A percentile compares a stretch with the other conserved stretches of the same genome.
These are phyloP conservation scores for Stictocephala bisonia DNA, from an alignment of 2,888 invertebrate genomes.

Conservation along the genomic window DNA sequence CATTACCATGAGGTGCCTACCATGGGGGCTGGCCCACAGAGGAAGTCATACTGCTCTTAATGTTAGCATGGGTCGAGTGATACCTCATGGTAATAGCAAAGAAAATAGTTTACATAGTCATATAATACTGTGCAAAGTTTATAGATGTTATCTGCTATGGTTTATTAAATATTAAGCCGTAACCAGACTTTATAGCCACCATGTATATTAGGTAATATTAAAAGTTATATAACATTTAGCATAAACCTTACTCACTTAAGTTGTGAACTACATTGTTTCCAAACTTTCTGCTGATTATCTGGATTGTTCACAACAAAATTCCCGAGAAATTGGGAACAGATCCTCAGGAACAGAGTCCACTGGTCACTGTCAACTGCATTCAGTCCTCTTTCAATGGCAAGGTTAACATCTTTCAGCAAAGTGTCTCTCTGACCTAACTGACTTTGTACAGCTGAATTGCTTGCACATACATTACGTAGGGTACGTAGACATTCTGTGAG, in stretches of 20 bases:
- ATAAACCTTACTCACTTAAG: conserved; percentile 67
- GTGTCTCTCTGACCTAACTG: neutral
- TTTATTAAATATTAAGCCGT: too few species aligned
- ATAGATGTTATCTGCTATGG: too few species aligned
- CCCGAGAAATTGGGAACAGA: conserved; percentile 70
- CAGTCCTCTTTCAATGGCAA: conserved; percentile 7
- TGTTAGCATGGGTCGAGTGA: too few species aligned
- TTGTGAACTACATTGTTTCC: conserved; percentile 68
- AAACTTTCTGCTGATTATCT: conserved; percentile 68
- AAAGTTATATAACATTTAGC: conserved; percentile 55
- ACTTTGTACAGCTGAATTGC: neutral
- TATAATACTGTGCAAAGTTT: too few species aligned
- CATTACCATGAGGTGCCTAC: too few species aligned
- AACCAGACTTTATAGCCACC: too few species aligned
- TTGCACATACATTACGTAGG: conserved; percentile 37
- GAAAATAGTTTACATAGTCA: too few species aligned
- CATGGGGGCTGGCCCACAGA: too few species aligned
- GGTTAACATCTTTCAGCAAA: conserved; percentile 3
- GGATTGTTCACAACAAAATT: conserved; percentile 71
- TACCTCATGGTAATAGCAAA: too few species aligned
- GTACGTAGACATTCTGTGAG: conserved; percentile 36
- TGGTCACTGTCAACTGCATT: neutral
- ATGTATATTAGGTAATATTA: conserved; percentile 54
- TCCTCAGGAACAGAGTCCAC: conserved; percentile 66
- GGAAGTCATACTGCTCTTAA: too few species aligned